These are phyloP conservation scores for Phymanthus crucifer DNA, from an alignment of 92 coral and sea anemone genomes.

Conservation along the genomic window DNA sequence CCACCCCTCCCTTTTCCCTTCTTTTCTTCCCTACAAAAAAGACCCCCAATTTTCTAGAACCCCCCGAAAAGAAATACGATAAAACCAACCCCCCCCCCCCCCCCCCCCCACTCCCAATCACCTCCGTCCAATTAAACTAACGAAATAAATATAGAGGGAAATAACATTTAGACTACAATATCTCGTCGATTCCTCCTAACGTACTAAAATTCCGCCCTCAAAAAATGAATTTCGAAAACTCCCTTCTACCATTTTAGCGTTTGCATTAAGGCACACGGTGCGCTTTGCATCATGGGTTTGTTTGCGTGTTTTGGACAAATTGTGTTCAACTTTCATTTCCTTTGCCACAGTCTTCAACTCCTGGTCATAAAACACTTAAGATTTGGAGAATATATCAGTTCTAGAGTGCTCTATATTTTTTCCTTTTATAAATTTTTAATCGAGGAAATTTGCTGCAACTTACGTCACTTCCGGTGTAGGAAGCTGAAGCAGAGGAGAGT, in stretches of 20 bases:
- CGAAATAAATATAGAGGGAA: too few species aligned
- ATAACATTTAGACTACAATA: too few species aligned
- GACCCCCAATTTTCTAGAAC: too few species aligned
- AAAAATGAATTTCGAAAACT: not conserved
- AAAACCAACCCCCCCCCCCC: too few species aligned
- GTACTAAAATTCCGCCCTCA: too few species aligned
- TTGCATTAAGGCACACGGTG: not conserved
- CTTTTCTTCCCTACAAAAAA: too few species aligned
- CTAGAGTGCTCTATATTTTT: not conserved
- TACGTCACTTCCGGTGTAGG: constrained; percentile 23
- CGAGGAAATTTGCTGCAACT: not conserved
- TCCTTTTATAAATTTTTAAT: not conserved
- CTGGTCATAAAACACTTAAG: not conserved
- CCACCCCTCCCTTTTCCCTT: too few species aligned
- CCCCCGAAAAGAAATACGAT: too few species aligned
- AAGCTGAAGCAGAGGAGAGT: not conserved
- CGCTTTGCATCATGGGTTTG: not conserved
- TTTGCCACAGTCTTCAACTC: not conserved
- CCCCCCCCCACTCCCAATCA: too few species aligned
- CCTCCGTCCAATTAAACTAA: too few species aligned
- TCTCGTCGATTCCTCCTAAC: too few species aligned
- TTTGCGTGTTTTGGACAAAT: not conserved
- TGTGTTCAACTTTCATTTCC: not conserved
- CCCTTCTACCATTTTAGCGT: not conserved
- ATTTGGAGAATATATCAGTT: not conserved